Conservation (phyloP, 2,888 invertebrate genomes). For the Dryobotodes eremita region DNA sequence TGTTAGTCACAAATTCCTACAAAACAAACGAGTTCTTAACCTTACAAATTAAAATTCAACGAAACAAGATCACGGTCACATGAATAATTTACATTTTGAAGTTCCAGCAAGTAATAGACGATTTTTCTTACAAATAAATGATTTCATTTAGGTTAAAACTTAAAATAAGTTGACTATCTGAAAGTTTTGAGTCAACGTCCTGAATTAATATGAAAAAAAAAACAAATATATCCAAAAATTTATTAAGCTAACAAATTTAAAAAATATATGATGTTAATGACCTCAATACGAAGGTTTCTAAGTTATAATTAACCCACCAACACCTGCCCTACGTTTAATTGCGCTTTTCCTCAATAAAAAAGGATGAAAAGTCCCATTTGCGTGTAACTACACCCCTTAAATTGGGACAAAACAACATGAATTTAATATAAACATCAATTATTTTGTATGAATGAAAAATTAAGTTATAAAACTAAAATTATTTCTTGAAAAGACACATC, state of each 20-base stretch:
- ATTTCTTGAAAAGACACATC: too few relatives aligned
- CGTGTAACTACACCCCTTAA: too few relatives aligned
- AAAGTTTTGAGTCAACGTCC: too few relatives aligned
- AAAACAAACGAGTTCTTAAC: not conserved
- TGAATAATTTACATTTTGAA: not conserved
- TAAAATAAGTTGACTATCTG: too few relatives aligned
- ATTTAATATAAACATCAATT: too few relatives aligned
- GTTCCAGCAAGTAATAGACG: not conserved
- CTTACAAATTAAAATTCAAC: not conserved
- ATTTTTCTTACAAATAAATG: not conserved
- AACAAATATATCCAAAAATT: not conserved
- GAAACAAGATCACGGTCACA: conserved; percentile 2
- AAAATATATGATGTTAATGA: not conserved
- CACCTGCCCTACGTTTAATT: not conserved
- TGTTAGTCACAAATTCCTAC: not conserved
- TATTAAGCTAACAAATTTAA: too few relatives aligned
- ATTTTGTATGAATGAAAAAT: too few relatives aligned
- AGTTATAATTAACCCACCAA: too few relatives aligned
- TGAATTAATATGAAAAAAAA: too few relatives aligned
- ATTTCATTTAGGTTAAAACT: not conserved
- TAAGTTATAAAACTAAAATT: too few relatives aligned
- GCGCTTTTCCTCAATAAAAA: not conserved
- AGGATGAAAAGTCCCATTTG: too few relatives aligned
- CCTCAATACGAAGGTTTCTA: not conserved
- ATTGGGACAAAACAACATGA: too few relatives aligned